phyloP scores from a whole-genome alignment of 2,113 vertebrate species.

The Charina bottae region DNA sequence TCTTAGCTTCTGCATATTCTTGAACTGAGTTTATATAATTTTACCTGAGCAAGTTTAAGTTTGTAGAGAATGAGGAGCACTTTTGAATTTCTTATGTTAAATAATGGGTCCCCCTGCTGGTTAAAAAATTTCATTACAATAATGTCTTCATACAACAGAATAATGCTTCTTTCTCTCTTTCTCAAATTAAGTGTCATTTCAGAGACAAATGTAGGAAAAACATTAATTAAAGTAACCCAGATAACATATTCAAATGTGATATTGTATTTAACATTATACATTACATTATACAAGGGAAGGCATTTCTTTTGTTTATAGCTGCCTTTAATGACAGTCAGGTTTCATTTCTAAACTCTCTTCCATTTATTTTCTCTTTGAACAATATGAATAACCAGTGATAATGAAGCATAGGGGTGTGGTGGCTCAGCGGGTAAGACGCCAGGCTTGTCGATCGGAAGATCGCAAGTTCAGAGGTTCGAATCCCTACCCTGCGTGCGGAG shows the following conservation, averaged over 20 bases:
- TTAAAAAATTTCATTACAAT: slow-evolving; percentile 7
- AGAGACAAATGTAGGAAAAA: not conserved
- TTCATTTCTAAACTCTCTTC: not conserved
- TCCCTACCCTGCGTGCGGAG: too few species aligned
- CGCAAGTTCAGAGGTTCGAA: too few species aligned
- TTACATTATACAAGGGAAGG: not conserved
- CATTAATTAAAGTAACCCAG: not conserved
- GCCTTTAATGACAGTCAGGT: not conserved
- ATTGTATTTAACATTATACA: not conserved
- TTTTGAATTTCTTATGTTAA: slow-evolving; percentile 17
- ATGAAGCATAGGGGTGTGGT: too few species aligned
- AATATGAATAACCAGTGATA: not conserved
- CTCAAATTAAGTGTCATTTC: not conserved
- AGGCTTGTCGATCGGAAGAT: too few species aligned
- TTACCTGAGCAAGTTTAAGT: not conserved
- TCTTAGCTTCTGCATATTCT: not conserved
- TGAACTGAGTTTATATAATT: not conserved
- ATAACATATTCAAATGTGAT: not conserved
- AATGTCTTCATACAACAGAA: not conserved
- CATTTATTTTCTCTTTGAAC: not conserved
- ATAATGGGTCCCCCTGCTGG: slow-evolving; percentile 56
- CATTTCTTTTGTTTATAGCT: not conserved
- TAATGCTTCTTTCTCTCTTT: not conserved
- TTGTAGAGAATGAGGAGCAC: not conserved
- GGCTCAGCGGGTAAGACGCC: too few species aligned